Percentiles rank a stretch among this genome's conserved stretches.
These are phyloP conservation scores for Dryas iulia DNA, from an alignment of 1,140 invertebrate species.

Conservation along the genomic window DNA sequence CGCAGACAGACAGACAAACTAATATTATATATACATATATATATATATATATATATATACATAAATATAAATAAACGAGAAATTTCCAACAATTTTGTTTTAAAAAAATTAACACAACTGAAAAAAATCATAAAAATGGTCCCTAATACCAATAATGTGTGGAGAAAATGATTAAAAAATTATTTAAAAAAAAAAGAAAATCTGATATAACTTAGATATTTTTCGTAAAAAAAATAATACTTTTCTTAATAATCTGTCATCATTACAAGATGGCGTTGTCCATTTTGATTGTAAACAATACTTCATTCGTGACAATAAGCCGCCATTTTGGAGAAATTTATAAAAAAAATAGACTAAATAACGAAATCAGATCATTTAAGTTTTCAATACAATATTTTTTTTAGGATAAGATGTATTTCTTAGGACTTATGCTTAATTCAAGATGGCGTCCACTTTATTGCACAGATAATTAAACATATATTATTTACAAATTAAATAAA, in stretches of 20 bases:
- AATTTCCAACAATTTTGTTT: background rate
- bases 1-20: background rate
- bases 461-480: background rate
- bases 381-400: background rate
- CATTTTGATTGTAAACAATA: background rate
- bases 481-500: background rate
- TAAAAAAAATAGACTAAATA: background rate
- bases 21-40: background rate
- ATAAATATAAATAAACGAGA: background rate
- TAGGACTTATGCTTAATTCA: background rate
- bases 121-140: background rate
- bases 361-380: background rate
- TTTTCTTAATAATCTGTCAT: background rate
- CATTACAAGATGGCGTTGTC: background rate
- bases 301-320: background rate
- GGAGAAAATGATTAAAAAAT: background rate
- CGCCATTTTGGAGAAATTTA: background rate
- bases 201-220: too few species aligned
- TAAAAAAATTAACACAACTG: background rate
- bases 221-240: background rate
- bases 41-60: background rate
- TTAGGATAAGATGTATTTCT: too few species aligned
- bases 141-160: background rate
- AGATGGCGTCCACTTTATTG: background rate
- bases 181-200: too few species aligned